Conservation (phyloP, 92 coral and sea anemone genomes). For the Parazoanthus darwini region DNA sequence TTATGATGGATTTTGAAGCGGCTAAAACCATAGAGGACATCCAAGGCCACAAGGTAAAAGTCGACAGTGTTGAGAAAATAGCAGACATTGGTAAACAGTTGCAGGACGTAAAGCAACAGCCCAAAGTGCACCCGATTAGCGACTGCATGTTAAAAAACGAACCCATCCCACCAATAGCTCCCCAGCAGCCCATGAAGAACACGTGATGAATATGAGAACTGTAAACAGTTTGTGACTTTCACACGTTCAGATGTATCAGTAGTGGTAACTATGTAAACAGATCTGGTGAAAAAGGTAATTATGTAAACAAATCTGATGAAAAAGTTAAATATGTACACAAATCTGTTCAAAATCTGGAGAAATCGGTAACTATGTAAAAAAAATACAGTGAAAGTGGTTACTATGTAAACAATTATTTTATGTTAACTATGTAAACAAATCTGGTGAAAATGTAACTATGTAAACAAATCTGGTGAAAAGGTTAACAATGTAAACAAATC, state of each 20-base stretch:
- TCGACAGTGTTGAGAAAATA: constrained; percentile 45
- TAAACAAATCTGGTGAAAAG: no score
- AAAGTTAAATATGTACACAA: no score
- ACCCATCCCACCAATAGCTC: constrained; percentile 9
- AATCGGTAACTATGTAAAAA: no score
- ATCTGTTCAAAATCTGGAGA: no score
- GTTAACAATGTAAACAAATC: no score
- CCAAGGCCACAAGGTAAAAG: constrained; percentile 48
- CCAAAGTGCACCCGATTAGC: constrained; percentile 54
- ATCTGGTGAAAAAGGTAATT: no score
- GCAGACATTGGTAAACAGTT: constrained; percentile 66
- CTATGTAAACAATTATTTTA: no score
- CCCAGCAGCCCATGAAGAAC: not conserved
- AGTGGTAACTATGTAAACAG: no score
- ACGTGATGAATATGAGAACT: not conserved
- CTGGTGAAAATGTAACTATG: no score
- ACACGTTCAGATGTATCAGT: not conserved
- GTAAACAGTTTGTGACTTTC: not conserved
- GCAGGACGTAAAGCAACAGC: constrained; percentile 44
- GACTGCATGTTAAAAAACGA: constrained; percentile 47
- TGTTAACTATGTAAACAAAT: no score
- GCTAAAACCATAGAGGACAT: constrained; percentile 60
- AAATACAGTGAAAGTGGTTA: no score
- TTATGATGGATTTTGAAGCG: constrained; percentile 53
- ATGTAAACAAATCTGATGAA: no score